A percentile compares a stretch with the other conserved stretches of the same genome.
phyloP scores from a whole-genome alignment of 2,113 vertebrate genomes.

The Hyaena hyaena region DNA sequence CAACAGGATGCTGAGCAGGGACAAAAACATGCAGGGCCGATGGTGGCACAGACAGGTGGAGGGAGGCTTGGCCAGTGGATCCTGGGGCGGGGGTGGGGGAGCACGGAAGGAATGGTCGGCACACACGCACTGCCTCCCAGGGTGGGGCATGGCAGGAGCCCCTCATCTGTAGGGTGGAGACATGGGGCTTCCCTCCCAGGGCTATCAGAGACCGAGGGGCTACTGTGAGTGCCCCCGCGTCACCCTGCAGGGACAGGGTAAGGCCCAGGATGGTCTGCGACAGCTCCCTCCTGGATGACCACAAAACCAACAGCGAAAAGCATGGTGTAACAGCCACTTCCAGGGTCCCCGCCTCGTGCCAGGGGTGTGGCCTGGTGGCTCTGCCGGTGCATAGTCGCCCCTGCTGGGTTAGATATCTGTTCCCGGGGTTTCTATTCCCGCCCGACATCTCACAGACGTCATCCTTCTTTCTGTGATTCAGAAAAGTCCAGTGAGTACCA shows the following conservation, averaged over 20 bases:
- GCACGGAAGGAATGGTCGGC: no score
- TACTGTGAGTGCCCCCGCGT: neutral
- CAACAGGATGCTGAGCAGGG: neutral
- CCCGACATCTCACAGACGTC: neutral
- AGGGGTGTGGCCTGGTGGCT: neutral
- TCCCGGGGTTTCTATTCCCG: neutral
- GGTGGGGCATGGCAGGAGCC: neutral
- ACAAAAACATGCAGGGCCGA: neutral
- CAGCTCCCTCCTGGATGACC: neutral
- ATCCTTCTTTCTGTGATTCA: neutral
- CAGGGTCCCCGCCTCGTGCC: neutral
- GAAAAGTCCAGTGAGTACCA: neutral
- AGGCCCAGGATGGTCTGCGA: neutral
- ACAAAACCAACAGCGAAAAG: neutral
- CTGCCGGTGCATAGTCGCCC: accelerated
- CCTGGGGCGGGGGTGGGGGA: neutral
- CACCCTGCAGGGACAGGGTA: neutral
- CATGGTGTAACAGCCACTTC: neutral
- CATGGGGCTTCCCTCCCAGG: neutral
- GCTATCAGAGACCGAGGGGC: neutral
- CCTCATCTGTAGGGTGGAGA: neutral
- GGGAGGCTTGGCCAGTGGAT: accelerated
- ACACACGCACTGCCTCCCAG: neutral
- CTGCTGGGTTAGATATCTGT: neutral
- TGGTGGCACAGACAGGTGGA: accelerated